Conservation (phyloP, 2,797 vertebrate genomes). For the Liasis olivaceus region DNA sequence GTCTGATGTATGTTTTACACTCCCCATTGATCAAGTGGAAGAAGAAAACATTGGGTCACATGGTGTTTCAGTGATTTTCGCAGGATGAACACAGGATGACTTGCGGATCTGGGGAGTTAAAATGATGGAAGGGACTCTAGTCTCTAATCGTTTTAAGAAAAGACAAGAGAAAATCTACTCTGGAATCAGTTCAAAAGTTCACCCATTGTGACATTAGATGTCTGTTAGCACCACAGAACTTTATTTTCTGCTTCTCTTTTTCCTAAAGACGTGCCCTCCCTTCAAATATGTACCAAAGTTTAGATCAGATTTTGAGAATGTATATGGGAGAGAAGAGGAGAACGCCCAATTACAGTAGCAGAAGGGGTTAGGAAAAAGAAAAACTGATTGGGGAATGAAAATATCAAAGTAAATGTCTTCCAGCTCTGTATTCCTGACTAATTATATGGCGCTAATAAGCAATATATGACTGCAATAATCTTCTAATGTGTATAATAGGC, state of each 20-base stretch:
- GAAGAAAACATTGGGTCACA: background rate
- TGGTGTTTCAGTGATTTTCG: background rate
- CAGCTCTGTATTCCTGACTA: background rate
- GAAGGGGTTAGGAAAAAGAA: background rate
- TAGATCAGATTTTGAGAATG: background rate
- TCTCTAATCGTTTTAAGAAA: background rate
- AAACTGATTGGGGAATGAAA: background rate
- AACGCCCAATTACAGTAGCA: background rate
- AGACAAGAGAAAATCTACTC: background rate
- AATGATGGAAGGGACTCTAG: background rate
- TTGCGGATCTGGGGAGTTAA: background rate
- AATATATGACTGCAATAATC: background rate
- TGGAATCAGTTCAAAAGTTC: background rate
- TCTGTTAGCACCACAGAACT: background rate
- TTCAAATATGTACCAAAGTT: background rate
- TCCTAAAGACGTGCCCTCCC: background rate
- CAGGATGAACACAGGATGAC: background rate
- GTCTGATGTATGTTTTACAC: no score
- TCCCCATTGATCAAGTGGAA: no score
- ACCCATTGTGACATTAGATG: background rate
- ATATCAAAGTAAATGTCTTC: background rate
- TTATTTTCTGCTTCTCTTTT: background rate
- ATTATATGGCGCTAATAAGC: background rate
- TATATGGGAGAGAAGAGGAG: background rate
- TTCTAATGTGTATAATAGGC: background rate